Evolutionary conservation across 2,888 invertebrate genomes (phyloP), one percentile per base, ranked within the genome.

Genomic region (Melinaea marsaeus): DNA sequence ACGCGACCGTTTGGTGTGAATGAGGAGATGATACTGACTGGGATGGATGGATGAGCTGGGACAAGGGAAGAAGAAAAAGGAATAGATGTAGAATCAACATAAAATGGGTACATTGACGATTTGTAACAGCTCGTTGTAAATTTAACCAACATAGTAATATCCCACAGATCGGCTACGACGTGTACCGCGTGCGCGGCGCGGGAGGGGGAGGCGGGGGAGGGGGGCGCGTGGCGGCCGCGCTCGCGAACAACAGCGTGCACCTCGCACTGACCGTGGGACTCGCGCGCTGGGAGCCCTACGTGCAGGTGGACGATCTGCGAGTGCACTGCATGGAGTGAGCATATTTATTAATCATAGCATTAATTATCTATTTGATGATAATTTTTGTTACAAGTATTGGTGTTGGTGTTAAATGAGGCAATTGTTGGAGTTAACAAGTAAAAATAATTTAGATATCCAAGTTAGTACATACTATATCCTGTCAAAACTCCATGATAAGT

Each of bases 81-180:
- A 46, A n/a, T 46, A 1, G n/a, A 46, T n/a, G 13, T 13, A 4
- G 3, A 13, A 13, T 0, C 13, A n/a, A 46, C 4, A 46, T 1
- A 46, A 46, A 22, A 9, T 45, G 11, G 6, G 6, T 45, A 11
- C 45, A 9, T 45, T 45, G 6, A 45, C 11, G 45, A 6, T 9
- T 2, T 45, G 45, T 45, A 45, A 11, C 11, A 45, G 7, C 45
- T 45, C 2, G 45, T 11, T 45, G 45, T 13, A 46, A n/a, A 13
- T 46, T 22, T 1, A 22, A 22, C 22, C 22, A 22, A 22, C 22
- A 22, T 22, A 22, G 22, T 22, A 22, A 13, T 13, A 46, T 46
- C 7, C 4, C 42, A 1, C 71, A 91, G 91, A 79, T 91, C 2
- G 90, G 91, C 0, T 91, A 89, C 75, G 86, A 91, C 61, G 84